Evolutionary conservation across 2,797 vertebrate species (phyloP).

Genomic region (Tenualosa thibaudeaui): DNA sequence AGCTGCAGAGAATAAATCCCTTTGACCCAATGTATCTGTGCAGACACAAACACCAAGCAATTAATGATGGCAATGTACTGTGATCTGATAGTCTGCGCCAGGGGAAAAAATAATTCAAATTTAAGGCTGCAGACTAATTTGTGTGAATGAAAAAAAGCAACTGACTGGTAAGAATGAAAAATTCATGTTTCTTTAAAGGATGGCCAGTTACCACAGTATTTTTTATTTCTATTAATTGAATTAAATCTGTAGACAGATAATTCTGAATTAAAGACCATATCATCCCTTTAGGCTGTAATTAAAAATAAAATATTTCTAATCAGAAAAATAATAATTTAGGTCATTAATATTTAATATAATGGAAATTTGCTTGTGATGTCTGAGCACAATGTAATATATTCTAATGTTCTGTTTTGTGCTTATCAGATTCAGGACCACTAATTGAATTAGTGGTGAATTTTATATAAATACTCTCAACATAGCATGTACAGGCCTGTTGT

Average conservation of each 20-base stretch:
- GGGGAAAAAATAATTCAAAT: background rate
- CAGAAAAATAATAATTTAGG: conserved; percentile 75
- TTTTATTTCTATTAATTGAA: conserved; percentile 77
- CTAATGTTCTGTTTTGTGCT: background rate
- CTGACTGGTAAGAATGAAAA: conserved; percentile 62
- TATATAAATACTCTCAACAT: background rate
- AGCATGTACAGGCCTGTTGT: background rate
- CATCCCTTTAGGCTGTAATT: conserved; percentile 69
- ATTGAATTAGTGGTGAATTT: background rate
- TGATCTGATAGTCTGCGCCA: background rate
- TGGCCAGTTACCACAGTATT: conserved; percentile 72
- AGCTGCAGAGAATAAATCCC: background rate
- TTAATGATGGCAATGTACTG: background rate
- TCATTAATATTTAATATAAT: conserved; percentile 74
- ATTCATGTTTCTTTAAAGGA: conserved; percentile 73
- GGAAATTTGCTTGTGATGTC: conserved; percentile 30
- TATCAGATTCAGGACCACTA: background rate
- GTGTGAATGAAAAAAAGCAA: conserved; percentile 32
- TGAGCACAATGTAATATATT: conserved; percentile 11
- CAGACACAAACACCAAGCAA: background rate
- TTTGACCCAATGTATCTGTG: background rate
- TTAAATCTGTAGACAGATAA: conserved; percentile 75
- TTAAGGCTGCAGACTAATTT: conserved; percentile 43
- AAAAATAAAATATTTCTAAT: conserved; percentile 73
- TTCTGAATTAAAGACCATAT: conserved; percentile 75